Conservation (phyloP, 2,888 invertebrate genomes). For the Pycnomerus fuliginosus region DNA sequence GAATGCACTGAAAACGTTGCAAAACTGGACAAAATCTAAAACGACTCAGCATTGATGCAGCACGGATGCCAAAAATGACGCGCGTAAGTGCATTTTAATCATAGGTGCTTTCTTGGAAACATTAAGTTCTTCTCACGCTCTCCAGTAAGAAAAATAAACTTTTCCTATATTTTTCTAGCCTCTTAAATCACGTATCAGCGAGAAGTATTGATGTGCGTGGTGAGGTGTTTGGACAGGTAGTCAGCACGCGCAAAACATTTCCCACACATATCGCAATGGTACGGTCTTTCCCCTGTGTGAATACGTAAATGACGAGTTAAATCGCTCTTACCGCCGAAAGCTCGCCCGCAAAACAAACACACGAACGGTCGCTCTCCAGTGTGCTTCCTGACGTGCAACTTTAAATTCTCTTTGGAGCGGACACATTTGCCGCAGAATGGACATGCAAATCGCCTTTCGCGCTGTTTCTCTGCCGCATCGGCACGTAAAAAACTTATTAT, state of each 20-base stretch:
- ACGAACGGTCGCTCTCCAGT: constrained; percentile 89
- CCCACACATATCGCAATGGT: constrained; percentile 89
- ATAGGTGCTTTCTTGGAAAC: too few species aligned
- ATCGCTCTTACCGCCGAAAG: constrained; percentile 87
- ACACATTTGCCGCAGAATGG: constrained; percentile 90
- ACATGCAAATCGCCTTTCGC: constrained; percentile 79
- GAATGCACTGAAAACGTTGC: too few species aligned
- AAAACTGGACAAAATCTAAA: too few species aligned
- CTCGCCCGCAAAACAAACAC: constrained; percentile 84
- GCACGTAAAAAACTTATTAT: constrained; percentile 67
- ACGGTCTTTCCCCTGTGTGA: constrained; percentile 86
- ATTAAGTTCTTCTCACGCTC: too few species aligned
- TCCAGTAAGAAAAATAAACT: too few species aligned
- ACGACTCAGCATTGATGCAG: too few species aligned
- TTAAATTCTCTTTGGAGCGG: constrained; percentile 83
- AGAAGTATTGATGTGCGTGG: constrained; percentile 82
- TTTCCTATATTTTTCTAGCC: too few species aligned
- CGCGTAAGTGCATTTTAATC: too few species aligned
- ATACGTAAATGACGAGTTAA: constrained; percentile 83
- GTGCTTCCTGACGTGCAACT: constrained; percentile 84
- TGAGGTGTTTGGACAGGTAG: constrained; percentile 87
- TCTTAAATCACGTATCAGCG: constrained; percentile 46
- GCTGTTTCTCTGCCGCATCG: constrained; percentile 61
- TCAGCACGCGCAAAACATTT: constrained; percentile 90
- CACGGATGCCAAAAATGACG: too few species aligned